Evolutionary conservation across 2,113 vertebrate species (phyloP), one percentile per base, ranked within the genome.

Genomic region (Coturnix japonica): DNA sequence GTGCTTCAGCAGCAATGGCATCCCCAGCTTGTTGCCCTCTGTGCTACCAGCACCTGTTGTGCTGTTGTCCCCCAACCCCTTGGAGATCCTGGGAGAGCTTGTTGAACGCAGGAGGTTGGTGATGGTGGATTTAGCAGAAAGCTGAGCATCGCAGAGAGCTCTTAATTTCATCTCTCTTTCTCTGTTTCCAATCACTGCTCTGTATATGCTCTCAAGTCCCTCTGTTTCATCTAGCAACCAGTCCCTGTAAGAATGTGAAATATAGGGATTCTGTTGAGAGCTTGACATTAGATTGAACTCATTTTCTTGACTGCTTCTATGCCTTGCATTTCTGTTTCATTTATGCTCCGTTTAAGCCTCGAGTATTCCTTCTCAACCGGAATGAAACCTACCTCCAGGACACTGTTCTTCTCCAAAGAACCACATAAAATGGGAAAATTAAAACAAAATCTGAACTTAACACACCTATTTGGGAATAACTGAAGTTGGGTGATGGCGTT

Each of bases 331-430:
- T 93, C 81, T 37, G 7, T 56, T 4, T 91, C 81, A 15, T 60
- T 71, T 0, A 77, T 83, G 78, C 96, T 97, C 65, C 95, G 69
- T 33, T 93, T 81, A 53, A 97, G 96, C 28, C 78, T 97, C 47
- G 92, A 57, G 89, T 96, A 95, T 72, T 97, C 90, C 47, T 96
- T 94, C 64, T 97, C 93, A 92, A 97, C 94, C 81, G 96, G 74
- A 59, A 91, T 49, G 53, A 96, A 96, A 72, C 96, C 95, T 54
- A 96, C 89, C 14, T 96, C 94, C 63, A 95, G 96, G 51, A 66
- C 33, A 5, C 53, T 33, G 39, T 64, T 81, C 44, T 89, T 81
- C 46, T 93, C 90, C 76, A 89, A 70, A 60, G 91, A 79, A 74
- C 91, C 96, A 61, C 17, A 46, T 23, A 37, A 54, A 85, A n/a